phyloP scores from a whole-genome alignment of 2,797 vertebrate genomes.

The Fistularia commersonii region DNA sequence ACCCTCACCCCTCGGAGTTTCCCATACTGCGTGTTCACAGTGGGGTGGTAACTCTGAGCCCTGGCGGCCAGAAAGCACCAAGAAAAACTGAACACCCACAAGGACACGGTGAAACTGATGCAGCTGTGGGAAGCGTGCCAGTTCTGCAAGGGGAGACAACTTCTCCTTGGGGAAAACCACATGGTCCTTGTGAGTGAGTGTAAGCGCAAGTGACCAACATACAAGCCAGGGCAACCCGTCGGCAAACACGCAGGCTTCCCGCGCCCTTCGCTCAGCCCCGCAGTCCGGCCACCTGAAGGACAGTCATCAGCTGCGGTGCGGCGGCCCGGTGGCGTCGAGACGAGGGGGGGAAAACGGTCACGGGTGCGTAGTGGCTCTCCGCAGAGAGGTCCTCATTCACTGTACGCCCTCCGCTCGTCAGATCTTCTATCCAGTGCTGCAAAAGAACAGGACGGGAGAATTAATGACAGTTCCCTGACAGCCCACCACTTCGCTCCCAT shows the following conservation, averaged over 20 bases:
- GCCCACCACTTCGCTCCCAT: conserved; percentile 45
- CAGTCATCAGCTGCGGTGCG: conserved; percentile 65
- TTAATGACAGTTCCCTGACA: conserved; percentile 61
- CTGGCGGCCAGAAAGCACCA: conserved; percentile 73
- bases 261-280: conserved; percentile 59
- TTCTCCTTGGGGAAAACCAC: conserved; percentile 75
- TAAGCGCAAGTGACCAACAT: conserved; percentile 66
- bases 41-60: conserved; percentile 89
- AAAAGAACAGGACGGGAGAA: conserved; percentile 59
- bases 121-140: conserved; percentile 48
- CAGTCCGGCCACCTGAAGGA: conserved; percentile 53
- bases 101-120: conserved; percentile 54
- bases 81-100: conserved; percentile 88
- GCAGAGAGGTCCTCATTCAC: conserved; percentile 56
- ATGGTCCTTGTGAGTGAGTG: conserved; percentile 73
- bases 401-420: conserved; percentile 47
- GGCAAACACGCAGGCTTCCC: conserved; percentile 46
- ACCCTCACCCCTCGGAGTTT: conserved; percentile 92
- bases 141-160: conserved; percentile 57
- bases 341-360: conserved; percentile 28
- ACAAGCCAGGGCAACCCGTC: conserved; percentile 54
- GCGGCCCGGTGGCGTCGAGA: conserved; percentile 37
- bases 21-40: conserved; percentile 97
- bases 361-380: conserved; percentile 33
- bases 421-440: conserved; percentile 69